Percentiles rank a stretch among this genome's conserved stretches.
phyloP scores from a whole-genome alignment of 2,888 invertebrate species.

The Lottia scabra region DNA sequence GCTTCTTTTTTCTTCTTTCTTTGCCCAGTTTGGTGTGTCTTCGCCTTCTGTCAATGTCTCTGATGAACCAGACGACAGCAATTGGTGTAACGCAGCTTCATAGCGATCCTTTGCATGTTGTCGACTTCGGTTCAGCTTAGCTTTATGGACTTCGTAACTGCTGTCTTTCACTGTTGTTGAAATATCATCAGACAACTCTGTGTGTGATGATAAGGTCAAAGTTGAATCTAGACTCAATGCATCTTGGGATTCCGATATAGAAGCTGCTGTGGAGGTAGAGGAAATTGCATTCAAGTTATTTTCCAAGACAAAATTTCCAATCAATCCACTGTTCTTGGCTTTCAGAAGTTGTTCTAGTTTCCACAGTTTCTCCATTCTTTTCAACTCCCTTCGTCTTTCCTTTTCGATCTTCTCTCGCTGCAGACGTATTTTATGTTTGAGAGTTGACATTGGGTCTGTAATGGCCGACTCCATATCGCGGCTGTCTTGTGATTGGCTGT shows the following conservation, averaged over 20 bases:
- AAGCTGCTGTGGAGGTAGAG: constrained; percentile 42
- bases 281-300: constrained; percentile 53
- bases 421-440: constrained; percentile 56
- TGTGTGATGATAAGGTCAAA: constrained; percentile 28
- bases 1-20: neutral
- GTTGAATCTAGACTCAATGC: constrained; percentile 30
- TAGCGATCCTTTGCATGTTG: neutral
- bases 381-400: constrained; percentile 51
- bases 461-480: constrained; percentile 30
- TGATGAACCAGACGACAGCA: neutral
- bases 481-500: constrained; percentile 23
- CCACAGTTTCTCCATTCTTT: constrained; percentile 55
- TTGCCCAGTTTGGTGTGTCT: neutral
- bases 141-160: constrained; percentile 40
- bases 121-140: neutral
- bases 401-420: constrained; percentile 61
- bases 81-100: neutral
- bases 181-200: constrained; percentile 38
- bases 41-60: neutral
- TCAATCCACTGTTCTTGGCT: constrained; percentile 48
- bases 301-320: constrained; percentile 47
- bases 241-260: constrained; percentile 40
- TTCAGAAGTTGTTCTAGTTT: constrained; percentile 54
- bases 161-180: constrained; percentile 58
- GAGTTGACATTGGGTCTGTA: constrained; percentile 61